Evolutionary conservation across 1,140 invertebrate species (phyloP), one percentile per base, ranked within the genome.

Genomic region (Drosophila kepulauana): DNA sequence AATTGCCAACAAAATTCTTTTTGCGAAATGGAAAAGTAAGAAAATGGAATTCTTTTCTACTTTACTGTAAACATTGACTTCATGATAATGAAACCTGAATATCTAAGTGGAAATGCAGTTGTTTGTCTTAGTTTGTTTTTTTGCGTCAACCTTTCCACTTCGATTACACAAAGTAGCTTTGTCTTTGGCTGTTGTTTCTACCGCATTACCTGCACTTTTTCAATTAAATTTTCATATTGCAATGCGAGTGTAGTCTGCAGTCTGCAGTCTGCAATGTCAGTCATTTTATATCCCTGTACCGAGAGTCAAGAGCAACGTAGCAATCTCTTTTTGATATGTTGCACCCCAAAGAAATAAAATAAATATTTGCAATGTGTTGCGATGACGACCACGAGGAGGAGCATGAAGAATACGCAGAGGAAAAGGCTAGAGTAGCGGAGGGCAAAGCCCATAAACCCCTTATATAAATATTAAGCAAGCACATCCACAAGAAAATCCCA

Each of bases 381-480:
- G 65, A 43, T 64, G 58, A 49, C 54, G 70, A 52, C 63, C 71
- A 28, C 41, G 66, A 75, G 30, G 46, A 38, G 11, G 56, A 41
- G 10, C 25, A 59, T 6, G 20, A 30, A 11, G 41, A 8, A 30
- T 11, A 15, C 1, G 6, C 15, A 56, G 30, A 5, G 46, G 45
- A 2, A 49, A 25, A n/a, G 33, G 11, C 33, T 33, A 8, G 33
- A 5, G 15, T n/a, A 48, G 16, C 8, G 28, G 11, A 11, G 48
- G 54, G 33, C 3, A 52, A 67, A 45, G 25, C 49, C 57, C 51
- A 45, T 67, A 79, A 79, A 64, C 52, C 57, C 62, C 73, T 79
- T 76, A 73, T 59, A 77, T 63, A 79, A 76, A 79, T 72, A 76
- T 75, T 65, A 71, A 71, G 66, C 72, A 63, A 49, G n/a, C 59